Conservation (phyloP, 2,888 invertebrate genomes). For the Brachypalpus laphriformis region DNA sequence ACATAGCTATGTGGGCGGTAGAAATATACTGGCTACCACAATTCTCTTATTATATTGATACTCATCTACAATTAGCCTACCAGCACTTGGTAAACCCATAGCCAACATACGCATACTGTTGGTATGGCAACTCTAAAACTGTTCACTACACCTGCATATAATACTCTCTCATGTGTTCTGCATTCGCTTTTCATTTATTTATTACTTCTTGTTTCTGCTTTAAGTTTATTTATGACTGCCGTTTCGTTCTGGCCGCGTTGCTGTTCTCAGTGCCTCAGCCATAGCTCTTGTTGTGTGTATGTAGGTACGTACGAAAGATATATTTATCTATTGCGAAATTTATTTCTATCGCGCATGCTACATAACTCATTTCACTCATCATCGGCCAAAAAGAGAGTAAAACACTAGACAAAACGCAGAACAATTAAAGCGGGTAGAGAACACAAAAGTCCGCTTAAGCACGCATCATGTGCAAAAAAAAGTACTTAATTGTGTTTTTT, state of each 20-base stretch:
- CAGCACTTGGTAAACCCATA: too few species aligned
- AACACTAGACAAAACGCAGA: not conserved
- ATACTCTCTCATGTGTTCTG: constrained; percentile 27
- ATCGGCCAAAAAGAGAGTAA: constrained; percentile 20
- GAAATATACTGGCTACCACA: too few species aligned
- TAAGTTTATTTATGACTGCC: constrained; percentile 62
- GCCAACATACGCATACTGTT: too few species aligned
- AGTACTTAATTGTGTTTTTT: not conserved
- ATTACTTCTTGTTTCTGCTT: constrained; percentile 48
- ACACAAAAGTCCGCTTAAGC: not conserved
- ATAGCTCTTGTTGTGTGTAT: not conserved
- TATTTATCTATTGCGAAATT: constrained; percentile 68
- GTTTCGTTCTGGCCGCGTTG: constrained; percentile 46
- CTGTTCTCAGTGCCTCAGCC: not conserved
- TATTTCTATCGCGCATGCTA: constrained; percentile 66
- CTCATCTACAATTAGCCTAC: too few species aligned
- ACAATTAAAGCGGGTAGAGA: not conserved
- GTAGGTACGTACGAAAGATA: constrained; percentile 31
- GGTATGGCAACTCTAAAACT: constrained; percentile 39
- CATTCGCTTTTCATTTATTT: constrained; percentile 55
- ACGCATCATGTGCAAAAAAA: not conserved
- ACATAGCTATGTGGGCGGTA: too few species aligned
- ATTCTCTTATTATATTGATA: too few species aligned
- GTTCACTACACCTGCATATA: constrained; percentile 26
- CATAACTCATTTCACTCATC: constrained; percentile 52